Base-by-base conservation (phyloP, 92 coral and sea anemone genomes). In the Epizoanthus illoricatus region DNA sequence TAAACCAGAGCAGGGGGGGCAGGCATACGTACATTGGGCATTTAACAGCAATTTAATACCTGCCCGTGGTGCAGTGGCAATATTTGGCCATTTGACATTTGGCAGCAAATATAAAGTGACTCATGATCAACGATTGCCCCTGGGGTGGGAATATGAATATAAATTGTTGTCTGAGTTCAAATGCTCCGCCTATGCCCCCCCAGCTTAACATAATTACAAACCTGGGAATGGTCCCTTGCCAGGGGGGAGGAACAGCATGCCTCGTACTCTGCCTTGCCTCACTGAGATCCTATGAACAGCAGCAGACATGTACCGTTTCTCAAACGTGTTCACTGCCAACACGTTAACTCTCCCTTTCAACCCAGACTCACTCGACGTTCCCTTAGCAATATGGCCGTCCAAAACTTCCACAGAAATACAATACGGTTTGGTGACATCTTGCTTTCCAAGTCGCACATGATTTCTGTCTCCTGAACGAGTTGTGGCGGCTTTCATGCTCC, bases 341-440 rank as follows among this genome's bases (percentile, higher is more conserved):
- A 83, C 73, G 24, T 43, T 65, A 7, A 61, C 64, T 16, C 47
- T 45, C 17, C 2, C 62, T 18, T 80, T 65, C n/a, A 65, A 84
- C 39, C 74, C 63, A 7, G 56, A 52, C 15, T 11, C 56, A 3
- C 56, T 13, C 15, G 56, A 10, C 12, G 56, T 5, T 52, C 12
- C 15, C 56, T 52, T 52, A 52, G 12, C 56, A 15, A 87, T 74
- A 58, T 81, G 89, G 3, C 95, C 92, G 61, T 89, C 80, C 42
- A 92, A 72, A 21, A 88, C 90, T 12, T 84, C 88, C 20, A 92
- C 84, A 24, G 63, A 28, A 62, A 92, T 85, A 33, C 52, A 52
- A 57, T 92, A 92, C 20, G 95, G 95, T 69, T 87, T 87, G 43
- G 86, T 86, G 42, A 92, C 92, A 68, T 92, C 89, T 49, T 80